Evolutionary conservation across 2,797 vertebrate genomes (phyloP).

Genomic region (Eulemur albifrons): DNA sequence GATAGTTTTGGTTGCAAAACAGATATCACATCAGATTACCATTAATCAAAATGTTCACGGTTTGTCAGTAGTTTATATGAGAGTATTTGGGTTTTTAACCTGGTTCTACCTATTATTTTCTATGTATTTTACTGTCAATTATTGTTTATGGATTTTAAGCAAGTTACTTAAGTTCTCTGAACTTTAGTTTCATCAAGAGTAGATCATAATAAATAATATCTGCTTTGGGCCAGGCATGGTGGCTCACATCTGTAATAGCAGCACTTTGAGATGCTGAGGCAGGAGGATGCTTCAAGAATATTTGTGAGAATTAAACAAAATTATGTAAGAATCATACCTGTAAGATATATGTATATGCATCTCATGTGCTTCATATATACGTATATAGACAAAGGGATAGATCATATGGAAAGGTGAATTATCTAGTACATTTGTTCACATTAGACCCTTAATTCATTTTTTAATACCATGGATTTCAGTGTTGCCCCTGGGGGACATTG

Average conservation of each 20-base stretch:
- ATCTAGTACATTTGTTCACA: neutral
- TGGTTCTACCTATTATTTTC: neutral
- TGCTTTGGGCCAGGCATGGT: neutral
- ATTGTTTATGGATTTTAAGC: neutral
- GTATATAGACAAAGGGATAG: neutral
- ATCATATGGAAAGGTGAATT: neutral
- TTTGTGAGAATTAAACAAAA: neutral
- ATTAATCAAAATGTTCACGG: neutral
- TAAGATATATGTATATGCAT: neutral
- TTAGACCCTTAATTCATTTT: neutral
- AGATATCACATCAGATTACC: neutral
- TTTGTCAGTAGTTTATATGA: neutral
- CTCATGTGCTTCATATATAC: neutral
- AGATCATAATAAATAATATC: neutral
- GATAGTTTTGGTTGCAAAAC: neutral
- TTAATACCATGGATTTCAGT: neutral
- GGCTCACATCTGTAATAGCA: neutral
- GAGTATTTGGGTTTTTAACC: neutral
- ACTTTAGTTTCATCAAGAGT: neutral
- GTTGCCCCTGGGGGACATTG: neutral
- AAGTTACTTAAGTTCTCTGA: neutral
- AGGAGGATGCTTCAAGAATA: neutral
- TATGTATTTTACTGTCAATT: neutral
- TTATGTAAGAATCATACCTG: neutral
- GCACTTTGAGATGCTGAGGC: neutral